Evolutionary conservation across 2,113 vertebrate species (phyloP).

Genomic region (Neopipo cinnamomea): DNA sequence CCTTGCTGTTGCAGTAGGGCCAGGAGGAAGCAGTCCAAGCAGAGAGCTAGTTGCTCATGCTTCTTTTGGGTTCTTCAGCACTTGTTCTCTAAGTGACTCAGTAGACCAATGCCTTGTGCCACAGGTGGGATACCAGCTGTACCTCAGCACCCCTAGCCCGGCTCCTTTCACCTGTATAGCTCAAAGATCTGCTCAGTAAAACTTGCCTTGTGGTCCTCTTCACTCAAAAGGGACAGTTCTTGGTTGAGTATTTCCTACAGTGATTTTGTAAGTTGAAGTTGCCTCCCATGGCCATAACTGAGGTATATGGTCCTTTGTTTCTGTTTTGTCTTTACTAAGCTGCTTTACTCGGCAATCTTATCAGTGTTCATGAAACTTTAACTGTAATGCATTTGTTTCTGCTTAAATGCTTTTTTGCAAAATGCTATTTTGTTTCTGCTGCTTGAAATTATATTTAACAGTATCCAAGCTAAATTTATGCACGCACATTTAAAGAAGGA

Average conservation of each 20-base stretch:
- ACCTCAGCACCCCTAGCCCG: background rate
- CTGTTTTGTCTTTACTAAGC: slow-evolving; percentile 1
- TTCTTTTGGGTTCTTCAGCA: background rate
- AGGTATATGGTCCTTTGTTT: background rate
- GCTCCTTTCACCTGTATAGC: background rate
- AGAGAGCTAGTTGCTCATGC: background rate
- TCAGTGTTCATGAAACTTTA: slow-evolving; percentile 23
- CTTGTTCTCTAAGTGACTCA: background rate
- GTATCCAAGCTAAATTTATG: slow-evolving; percentile 41
- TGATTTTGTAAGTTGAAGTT: background rate
- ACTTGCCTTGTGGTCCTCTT: background rate
- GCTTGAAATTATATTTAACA: slow-evolving; percentile 24
- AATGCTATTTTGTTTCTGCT: slow-evolving; percentile 48
- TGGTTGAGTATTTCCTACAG: background rate
- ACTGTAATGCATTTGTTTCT: slow-evolving; percentile 45
- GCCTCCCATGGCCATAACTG: background rate
- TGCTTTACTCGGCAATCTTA: background rate
- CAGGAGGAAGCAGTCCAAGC: background rate
- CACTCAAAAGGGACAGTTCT: background rate
- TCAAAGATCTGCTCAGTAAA: background rate
- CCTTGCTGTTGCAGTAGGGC: background rate
- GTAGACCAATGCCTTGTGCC: background rate
- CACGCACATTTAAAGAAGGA: slow-evolving; percentile 22
- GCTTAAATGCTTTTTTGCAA: slow-evolving; percentile 29
- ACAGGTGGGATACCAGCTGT: background rate